phyloP scores from a whole-genome alignment of 2,888 invertebrate species.

The Melinaea marsaeus region DNA sequence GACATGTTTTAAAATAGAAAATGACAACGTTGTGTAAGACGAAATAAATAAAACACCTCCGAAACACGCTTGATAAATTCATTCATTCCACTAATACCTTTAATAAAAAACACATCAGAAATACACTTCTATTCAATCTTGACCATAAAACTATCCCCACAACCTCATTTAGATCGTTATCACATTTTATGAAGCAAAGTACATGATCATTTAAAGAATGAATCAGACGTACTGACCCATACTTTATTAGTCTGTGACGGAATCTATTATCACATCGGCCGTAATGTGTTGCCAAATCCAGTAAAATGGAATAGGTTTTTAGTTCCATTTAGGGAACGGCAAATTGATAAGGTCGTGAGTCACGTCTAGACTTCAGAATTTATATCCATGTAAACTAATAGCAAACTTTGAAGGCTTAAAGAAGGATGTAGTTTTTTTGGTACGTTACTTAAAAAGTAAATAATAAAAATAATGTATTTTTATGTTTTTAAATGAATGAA shows the following conservation, averaged over 20 bases:
- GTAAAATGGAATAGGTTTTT: conserved; percentile 6
- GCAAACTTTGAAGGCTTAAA: not conserved
- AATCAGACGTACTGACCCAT: conserved; percentile 10
- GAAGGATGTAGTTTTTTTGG: not conserved
- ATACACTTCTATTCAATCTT: too few species aligned
- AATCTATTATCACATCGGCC: conserved; percentile 18
- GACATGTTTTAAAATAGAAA: not conserved
- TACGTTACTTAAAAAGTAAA: not conserved
- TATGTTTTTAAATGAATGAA: too few species aligned
- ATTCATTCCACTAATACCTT: too few species aligned
- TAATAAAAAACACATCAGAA: too few species aligned
- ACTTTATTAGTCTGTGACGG: conserved; percentile 21
- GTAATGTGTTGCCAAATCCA: conserved; percentile 23
- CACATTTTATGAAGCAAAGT: conserved; percentile 12
- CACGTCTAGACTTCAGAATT: not conserved
- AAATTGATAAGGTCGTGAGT: not conserved
- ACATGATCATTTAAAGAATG: conserved; percentile 7
- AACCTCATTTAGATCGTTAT: conserved; percentile 2
- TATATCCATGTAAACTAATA: not conserved
- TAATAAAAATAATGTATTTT: too few species aligned
- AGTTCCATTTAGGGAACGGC: conserved; percentile 7
- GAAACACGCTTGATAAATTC: too few species aligned
- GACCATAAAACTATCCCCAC: too few species aligned
- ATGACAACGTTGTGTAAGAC: not conserved
- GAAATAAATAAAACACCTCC: not conserved